Conservation (phyloP, 2,888 invertebrate genomes). For the Idaea aversata region DNA sequence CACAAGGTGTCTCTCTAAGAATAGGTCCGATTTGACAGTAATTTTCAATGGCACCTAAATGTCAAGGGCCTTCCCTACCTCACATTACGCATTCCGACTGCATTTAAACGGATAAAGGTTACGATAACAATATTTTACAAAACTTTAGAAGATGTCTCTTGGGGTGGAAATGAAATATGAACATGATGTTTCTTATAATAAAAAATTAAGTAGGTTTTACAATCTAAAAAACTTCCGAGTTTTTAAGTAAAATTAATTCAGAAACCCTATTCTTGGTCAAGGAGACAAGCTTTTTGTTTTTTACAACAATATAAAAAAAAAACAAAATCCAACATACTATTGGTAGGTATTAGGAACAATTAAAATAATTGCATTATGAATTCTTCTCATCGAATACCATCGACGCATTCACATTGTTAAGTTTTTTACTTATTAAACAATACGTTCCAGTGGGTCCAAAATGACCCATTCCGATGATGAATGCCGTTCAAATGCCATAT, state of each 20-base stretch:
- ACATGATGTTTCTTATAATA: neutral
- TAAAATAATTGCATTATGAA: constrained; percentile 14
- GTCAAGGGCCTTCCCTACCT: constrained; percentile 10
- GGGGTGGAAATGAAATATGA: neutral
- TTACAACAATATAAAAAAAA: neutral
- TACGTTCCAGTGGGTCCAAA: constrained; percentile 37
- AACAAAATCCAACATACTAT: neutral
- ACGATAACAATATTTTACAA: neutral
- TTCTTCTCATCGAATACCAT: constrained; percentile 14
- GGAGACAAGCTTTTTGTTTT: neutral
- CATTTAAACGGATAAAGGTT: constrained; percentile 5
- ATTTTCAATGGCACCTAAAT: constrained; percentile 17
- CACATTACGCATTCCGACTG: constrained; percentile 8
- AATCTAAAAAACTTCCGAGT: neutral
- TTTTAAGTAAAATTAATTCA: no score
- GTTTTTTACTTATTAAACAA: constrained; percentile 48
- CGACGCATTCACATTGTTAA: constrained; percentile 21
- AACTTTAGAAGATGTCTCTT: neutral
- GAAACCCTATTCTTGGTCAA: no score
- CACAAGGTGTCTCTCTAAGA: constrained; percentile 11
- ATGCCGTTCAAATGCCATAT: constrained; percentile 72
- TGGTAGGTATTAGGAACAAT: constrained; percentile 1
- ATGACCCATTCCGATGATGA: constrained; percentile 71
- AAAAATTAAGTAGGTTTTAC: neutral
- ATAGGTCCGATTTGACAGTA: constrained; percentile 12